phyloP scores from a whole-genome alignment of 2,113 vertebrate genomes.

The Eurypyga helias region DNA sequence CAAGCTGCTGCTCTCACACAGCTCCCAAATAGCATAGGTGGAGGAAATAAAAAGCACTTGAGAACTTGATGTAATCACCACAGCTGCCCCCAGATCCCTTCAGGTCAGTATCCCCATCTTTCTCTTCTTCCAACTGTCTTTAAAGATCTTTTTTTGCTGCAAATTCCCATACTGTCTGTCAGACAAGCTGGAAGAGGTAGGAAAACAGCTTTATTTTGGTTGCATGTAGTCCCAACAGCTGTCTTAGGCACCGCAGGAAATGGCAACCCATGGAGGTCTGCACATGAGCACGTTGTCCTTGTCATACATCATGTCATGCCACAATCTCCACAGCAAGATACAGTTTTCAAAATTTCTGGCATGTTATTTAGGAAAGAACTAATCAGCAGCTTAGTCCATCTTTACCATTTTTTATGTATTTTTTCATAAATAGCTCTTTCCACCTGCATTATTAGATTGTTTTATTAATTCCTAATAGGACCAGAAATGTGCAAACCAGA shows the following conservation, averaged over 20 bases:
- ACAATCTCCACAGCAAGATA: neutral
- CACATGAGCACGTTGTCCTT: neutral
- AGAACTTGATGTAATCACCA: neutral
- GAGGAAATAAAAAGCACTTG: neutral
- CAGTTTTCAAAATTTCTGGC: neutral
- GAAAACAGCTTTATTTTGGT: neutral
- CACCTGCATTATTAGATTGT: neutral
- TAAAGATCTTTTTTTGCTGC: neutral
- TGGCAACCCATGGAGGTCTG: neutral
- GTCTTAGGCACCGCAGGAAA: neutral
- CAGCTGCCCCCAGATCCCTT: neutral
- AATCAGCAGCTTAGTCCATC: neutral
- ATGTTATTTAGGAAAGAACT: neutral
- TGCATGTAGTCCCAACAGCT: neutral
- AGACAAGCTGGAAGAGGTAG: neutral
- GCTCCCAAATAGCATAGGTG: neutral
- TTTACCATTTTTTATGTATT: neutral
- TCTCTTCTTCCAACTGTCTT: neutral
- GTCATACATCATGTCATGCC: neutral
- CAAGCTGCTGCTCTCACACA: neutral
- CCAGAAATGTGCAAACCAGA: neutral
- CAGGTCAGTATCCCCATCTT: neutral
- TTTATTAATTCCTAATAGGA: neutral
- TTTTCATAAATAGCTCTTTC: neutral
- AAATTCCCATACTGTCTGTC: neutral